Conservation (phyloP, 2,888 invertebrate species). For the Gymnoscelis rufifasciata region DNA sequence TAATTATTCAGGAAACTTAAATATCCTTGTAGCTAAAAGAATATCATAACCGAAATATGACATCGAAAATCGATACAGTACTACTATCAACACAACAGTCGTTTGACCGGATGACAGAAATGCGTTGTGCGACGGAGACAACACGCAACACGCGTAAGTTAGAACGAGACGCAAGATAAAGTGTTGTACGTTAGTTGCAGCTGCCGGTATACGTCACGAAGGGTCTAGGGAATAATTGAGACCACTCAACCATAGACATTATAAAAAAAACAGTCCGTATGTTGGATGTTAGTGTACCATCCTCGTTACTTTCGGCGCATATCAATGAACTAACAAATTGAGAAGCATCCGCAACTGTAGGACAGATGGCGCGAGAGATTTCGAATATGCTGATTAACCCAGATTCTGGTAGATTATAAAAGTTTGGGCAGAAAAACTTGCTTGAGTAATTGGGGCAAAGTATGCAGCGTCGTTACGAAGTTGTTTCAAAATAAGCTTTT, state of each 20-base stretch:
- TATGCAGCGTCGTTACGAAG: neutral
- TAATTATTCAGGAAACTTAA: too few species aligned
- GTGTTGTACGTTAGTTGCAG: conserved; percentile 71
- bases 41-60: conserved; percentile 26
- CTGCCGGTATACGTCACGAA: conserved; percentile 71
- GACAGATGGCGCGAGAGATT: conserved; percentile 20
- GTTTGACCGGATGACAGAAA: conserved; percentile 65
- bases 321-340: conserved; percentile 11
- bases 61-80: conserved; percentile 57
- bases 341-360: conserved; percentile 7
- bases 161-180: conserved; percentile 48
- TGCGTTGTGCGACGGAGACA: conserved; percentile 51
- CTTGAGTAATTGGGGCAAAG: neutral
- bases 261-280: conserved; percentile 46
- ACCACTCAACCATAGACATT: conserved; percentile 59
- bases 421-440: conserved; percentile 12
- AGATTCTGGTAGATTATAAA: conserved; percentile 18
- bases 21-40: conserved; percentile 3
- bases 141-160: conserved; percentile 28
- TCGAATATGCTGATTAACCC: conserved; percentile 25
- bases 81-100: conserved; percentile 48
- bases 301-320: conserved; percentile 29
- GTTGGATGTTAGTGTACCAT: conserved; percentile 31
- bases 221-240: conserved; percentile 65
- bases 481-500: neutral